These are phyloP conservation scores for Poeciliopsis infans DNA, from an alignment of 2,797 vertebrate genomes.

Conservation along the genomic window DNA sequence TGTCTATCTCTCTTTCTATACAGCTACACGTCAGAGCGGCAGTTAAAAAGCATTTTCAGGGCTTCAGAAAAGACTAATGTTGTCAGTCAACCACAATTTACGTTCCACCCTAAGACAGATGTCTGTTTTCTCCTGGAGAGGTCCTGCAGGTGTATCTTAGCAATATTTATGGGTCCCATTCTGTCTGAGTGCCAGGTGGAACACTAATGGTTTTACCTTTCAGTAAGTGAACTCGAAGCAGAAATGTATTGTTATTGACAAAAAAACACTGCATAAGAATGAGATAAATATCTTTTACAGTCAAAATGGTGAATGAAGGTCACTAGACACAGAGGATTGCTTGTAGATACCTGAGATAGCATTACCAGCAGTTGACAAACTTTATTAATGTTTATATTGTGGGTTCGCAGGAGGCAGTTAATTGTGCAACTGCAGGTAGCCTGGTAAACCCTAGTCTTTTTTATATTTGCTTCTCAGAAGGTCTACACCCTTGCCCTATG, in stretches of 20 bases:
- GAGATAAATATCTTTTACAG: neutral
- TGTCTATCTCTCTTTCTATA: slow-evolving; percentile 10
- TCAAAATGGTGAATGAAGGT: neutral
- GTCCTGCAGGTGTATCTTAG: neutral
- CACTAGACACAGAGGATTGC: neutral
- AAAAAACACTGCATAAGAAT: neutral
- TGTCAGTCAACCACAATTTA: slow-evolving; percentile 1
- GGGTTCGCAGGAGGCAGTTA: neutral
- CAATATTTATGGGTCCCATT: neutral
- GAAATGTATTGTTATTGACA: neutral
- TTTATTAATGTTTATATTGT: neutral
- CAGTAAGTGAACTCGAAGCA: neutral
- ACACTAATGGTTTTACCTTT: neutral
- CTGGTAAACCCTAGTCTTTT: no score
- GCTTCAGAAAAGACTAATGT: neutral
- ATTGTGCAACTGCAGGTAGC: neutral
- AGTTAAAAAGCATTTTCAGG: neutral
- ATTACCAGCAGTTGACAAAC: neutral
- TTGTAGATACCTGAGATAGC: neutral
- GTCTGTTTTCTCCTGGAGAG: neutral
- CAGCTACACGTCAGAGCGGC: neutral
- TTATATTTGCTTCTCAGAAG: no score
- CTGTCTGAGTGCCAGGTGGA: neutral
- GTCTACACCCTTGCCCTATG: no score
- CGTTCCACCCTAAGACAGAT: neutral